Evolutionary conservation across 2,888 invertebrate genomes (phyloP).

Genomic region (Chirona hameri): DNA sequence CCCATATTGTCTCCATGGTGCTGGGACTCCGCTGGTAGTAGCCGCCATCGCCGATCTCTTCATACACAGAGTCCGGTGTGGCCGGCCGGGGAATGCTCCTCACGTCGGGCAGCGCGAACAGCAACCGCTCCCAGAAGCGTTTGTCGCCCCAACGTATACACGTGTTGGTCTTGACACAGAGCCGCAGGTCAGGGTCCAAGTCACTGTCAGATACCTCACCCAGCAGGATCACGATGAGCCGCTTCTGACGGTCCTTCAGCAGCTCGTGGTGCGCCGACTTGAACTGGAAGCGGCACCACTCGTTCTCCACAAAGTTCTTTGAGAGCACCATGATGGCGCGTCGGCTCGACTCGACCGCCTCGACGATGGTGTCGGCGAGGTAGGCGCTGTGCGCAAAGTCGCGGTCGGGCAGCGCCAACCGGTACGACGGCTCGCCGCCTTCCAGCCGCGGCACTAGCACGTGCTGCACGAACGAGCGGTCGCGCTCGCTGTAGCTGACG

Average conservation of each 20-base stretch:
- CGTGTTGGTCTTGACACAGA: conserved; percentile 74
- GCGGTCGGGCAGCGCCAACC: conserved; percentile 78
- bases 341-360: too few species aligned
- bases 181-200: conserved; percentile 77
- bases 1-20: neutral
- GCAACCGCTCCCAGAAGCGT: conserved; percentile 88
- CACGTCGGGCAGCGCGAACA: conserved; percentile 78
- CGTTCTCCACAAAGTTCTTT: conserved; percentile 79
- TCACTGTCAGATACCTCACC: conserved; percentile 74
- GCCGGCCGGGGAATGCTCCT: conserved; percentile 40
- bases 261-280: conserved; percentile 83
- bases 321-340: conserved; percentile 83
- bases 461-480: conserved; percentile 80
- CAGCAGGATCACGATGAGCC: conserved; percentile 75
- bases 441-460: conserved; percentile 77
- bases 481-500: conserved; percentile 83
- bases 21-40: neutral
- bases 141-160: conserved; percentile 82
- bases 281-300: conserved; percentile 86
- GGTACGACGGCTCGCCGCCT: conserved; percentile 71
- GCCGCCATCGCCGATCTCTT: neutral
- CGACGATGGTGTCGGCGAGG: too few species aligned
- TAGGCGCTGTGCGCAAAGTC: too few species aligned
- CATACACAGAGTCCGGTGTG: neutral
- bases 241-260: conserved; percentile 64